phyloP scores from a whole-genome alignment of 2,113 vertebrate genomes.

The Scomber colias region DNA sequence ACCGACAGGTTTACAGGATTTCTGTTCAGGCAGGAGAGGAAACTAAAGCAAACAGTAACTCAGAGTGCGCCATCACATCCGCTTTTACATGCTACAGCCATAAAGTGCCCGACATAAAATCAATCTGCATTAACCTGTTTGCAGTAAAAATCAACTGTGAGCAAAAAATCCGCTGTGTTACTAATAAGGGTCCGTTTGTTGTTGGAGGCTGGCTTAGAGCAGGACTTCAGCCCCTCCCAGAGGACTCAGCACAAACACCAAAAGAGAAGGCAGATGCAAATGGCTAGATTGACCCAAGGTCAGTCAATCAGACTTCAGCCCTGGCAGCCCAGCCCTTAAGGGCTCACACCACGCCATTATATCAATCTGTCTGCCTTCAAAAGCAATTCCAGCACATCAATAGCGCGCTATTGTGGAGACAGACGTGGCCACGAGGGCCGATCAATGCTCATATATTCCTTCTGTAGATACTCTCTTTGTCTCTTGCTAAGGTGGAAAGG shows the following conservation, averaged over 20 bases:
- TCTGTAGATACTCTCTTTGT: conserved; percentile 73
- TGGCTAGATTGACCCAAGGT: conserved; percentile 79
- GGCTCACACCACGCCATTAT: conserved; percentile 75
- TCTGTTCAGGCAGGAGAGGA: too few species aligned
- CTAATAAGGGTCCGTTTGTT: conserved; percentile 64
- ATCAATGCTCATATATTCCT: conserved; percentile 81
- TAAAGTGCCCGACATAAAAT: conserved; percentile 67
- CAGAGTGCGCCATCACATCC: conserved; percentile 11
- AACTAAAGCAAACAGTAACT: conserved; percentile 18
- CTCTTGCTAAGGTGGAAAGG: conserved; percentile 44
- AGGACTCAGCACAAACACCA: conserved; percentile 59
- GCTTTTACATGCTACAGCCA: conserved; percentile 60
- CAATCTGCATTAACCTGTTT: conserved; percentile 73
- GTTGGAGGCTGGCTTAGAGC: conserved; percentile 28
- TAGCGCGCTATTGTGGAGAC: conserved; percentile 77
- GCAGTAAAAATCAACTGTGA: conserved; percentile 67
- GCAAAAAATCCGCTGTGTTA: conserved; percentile 58
- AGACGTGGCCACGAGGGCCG: conserved; percentile 74
- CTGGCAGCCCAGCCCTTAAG: conserved; percentile 70
- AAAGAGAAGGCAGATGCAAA: conserved; percentile 69
- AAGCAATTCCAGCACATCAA: conserved; percentile 83
- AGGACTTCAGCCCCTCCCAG: conserved; percentile 26
- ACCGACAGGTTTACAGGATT: too few species aligned
- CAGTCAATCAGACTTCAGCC: conserved; percentile 79
- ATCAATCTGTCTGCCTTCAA: conserved; percentile 84